Evolutionary conservation across 2,113 vertebrate species (phyloP).

Genomic region (Catharus bicknelli): DNA sequence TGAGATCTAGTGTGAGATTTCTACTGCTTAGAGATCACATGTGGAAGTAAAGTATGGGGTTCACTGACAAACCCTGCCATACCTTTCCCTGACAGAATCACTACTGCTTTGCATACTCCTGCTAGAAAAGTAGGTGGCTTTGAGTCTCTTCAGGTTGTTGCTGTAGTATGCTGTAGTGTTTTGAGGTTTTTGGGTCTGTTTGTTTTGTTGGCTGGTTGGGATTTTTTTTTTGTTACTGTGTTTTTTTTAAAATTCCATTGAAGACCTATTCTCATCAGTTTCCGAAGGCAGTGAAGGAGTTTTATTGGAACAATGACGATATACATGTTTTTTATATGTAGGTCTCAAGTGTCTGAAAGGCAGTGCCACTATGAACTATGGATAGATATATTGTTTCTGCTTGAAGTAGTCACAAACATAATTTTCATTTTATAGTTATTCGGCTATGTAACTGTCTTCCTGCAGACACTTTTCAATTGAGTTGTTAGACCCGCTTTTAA

Average conservation of each 20-base stretch:
- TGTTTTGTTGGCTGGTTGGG: not conserved
- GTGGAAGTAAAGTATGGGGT: rapidly evolving
- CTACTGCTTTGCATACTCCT: not conserved
- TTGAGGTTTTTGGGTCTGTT: not conserved
- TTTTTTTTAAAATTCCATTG: not conserved
- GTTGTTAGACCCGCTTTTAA: not conserved
- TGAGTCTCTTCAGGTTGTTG: not conserved
- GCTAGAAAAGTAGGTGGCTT: not conserved
- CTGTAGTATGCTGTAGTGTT: not conserved
- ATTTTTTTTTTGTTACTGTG: not conserved
- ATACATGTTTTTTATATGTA: not conserved
- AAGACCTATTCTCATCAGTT: not conserved
- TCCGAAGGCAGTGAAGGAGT: not conserved
- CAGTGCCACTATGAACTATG: not conserved
- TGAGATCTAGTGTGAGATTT: not conserved
- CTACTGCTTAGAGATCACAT: not conserved
- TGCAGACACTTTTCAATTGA: not conserved
- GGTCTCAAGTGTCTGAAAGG: not conserved
- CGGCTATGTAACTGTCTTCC: not conserved
- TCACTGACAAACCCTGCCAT: rapidly evolving
- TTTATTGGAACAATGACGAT: not conserved
- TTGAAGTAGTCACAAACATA: not conserved
- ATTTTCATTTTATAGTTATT: not conserved
- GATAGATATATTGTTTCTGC: not conserved
- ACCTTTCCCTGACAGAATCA: not conserved